These are phyloP conservation scores for Amblyteles armatorius DNA, from an alignment of 2,888 invertebrate species.

Conservation along the genomic window DNA sequence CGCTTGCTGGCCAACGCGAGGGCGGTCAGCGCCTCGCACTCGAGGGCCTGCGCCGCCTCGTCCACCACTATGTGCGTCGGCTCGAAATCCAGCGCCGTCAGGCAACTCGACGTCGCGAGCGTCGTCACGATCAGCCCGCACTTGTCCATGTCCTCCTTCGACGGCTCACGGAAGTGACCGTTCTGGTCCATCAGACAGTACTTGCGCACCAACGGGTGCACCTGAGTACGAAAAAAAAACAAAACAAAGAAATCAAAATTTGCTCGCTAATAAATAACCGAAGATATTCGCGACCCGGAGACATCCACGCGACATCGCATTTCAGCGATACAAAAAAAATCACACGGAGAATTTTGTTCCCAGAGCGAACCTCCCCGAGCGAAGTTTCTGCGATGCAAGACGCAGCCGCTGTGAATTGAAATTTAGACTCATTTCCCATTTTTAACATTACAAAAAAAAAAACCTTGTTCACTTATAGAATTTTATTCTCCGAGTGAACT, in stretches of 20 bases:
- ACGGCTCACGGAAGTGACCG: conserved; percentile 89
- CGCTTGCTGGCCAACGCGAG: conserved; percentile 89
- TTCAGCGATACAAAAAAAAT: too few relatives aligned
- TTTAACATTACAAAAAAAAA: too few relatives aligned
- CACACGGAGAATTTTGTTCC: too few relatives aligned
- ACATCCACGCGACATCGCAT: too few relatives aligned
- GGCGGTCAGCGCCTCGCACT: conserved; percentile 94
- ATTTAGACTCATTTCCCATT: too few relatives aligned
- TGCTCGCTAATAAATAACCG: not conserved
- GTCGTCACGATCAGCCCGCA: conserved; percentile 92
- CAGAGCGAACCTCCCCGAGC: too few relatives aligned
- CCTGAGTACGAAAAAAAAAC: conserved; percentile 69
- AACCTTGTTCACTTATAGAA: too few relatives aligned
- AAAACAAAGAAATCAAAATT: too few relatives aligned
- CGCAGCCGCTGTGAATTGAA: too few relatives aligned
- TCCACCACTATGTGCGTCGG: conserved; percentile 94
- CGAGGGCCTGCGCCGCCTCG: conserved; percentile 95
- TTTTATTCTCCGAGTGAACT: too few relatives aligned
- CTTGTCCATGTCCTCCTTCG: conserved; percentile 89
- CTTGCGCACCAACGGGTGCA: conserved; percentile 83
- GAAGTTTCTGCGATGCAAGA: too few relatives aligned
- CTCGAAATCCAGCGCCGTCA: conserved; percentile 89
- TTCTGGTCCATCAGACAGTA: conserved; percentile 90
- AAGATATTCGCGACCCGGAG: not conserved
- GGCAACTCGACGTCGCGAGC: conserved; percentile 91